Base-by-base conservation (phyloP, 1,140 invertebrate genomes). In the Coenobita brevimanus region DNA sequence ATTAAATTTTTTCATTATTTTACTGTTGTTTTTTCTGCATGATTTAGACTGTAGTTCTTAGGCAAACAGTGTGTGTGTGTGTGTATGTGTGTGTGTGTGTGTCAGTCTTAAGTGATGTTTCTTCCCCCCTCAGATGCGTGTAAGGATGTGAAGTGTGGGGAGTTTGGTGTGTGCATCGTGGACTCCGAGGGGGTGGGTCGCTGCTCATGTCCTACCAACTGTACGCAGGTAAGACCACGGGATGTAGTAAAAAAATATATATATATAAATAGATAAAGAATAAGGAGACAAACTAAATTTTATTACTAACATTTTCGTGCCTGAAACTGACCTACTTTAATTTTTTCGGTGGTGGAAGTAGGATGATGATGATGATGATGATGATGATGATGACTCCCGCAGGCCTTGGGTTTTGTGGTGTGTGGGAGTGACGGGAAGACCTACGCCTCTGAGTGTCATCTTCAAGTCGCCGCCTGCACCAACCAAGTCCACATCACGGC, bases 371-470 rank as follows among this genome's bases (percentile, higher is more conserved):
- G n/a, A n/a, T n/a, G n/a, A n/a, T n/a, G n/a, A n/a, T n/a, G n/a
- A n/a, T n/a, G n/a, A n/a, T n/a, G n/a, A n/a, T n/a, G n/a, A n/a
- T n/a, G n/a, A n/a, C n/a, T n/a, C n/a, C n/a, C n/a, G n/a, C 43
- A 86, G 84, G 84, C 84, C 3, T 43, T 86, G 33, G 84, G 84
- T 27, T 62, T 57, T 10, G 54, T 78, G 27, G 88, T 91, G 24
- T 91, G 91, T 79, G 91, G 91, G 50, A 97, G 96, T 17, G 96
- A 98, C 91, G 96, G 96, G 4, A 95, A 94, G 86, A 97, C 96
- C 0, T 98, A 97, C 92, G 94, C 94, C 38, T 97, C 96, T 90
- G 95, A 95, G 90, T 98, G 97, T 91, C 94, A 95, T 71, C 93
- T 97, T 36, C 96, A 96, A 91, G 94, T 96, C 69, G 96, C 96